Percentiles rank a stretch among this genome's conserved stretches.
Conservation (phyloP, 1,140 invertebrate genomes). For the Hyphantria cunea region DNA sequence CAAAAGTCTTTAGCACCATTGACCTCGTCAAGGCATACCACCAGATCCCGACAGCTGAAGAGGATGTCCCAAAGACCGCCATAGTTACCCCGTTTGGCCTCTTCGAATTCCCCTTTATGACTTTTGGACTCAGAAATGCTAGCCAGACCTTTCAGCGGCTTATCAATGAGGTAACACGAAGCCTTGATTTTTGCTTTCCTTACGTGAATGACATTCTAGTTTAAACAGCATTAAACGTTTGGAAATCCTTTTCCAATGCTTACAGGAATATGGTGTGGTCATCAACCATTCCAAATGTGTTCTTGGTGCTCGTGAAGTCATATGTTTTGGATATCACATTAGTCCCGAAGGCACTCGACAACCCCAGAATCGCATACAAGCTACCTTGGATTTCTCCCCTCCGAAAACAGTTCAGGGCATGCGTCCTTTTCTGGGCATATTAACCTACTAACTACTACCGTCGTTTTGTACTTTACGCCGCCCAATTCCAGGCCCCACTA, state of each 20-base stretch:
- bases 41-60: no score
- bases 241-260: background rate
- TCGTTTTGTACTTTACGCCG: background rate
- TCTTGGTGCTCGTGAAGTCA: background rate
- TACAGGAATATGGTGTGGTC: background rate
- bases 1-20: no score
- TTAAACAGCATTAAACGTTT: background rate
- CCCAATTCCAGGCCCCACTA: background rate
- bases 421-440: constrained; percentile 8
- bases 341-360: background rate
- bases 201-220: background rate
- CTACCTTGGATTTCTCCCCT: background rate
- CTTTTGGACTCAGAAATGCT: no score
- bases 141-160: no score
- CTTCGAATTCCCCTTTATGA: no score
- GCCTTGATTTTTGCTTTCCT: background rate
- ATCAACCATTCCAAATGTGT: constrained; percentile 1
- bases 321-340: background rate
- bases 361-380: background rate
- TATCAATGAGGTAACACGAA: no score
- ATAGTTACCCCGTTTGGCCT: no score
- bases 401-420: constrained; percentile 2
- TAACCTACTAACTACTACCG: constrained; percentile 7
- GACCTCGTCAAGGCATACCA: no score
- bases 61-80: no score